phyloP scores from a whole-genome alignment of 2,797 vertebrate genomes.

The Bryconaethiops microstoma region DNA sequence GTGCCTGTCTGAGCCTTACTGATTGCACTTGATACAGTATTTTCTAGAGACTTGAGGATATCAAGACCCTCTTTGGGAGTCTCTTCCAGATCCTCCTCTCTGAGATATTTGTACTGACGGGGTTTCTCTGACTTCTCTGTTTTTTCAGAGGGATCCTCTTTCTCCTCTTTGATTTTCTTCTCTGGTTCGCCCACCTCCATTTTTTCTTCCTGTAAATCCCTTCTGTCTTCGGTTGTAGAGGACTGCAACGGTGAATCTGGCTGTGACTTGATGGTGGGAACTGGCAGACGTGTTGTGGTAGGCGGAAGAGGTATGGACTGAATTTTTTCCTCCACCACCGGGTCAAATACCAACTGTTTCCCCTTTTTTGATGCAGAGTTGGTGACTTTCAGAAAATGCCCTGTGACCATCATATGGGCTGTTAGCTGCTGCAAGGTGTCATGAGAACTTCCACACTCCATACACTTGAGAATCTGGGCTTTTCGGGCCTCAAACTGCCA shows the following conservation, averaged over 20 bases:
- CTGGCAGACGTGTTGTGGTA: slow-evolving; percentile 87
- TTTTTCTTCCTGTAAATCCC: slow-evolving; percentile 76
- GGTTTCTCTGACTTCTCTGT: slow-evolving; percentile 67
- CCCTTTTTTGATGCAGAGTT: slow-evolving; percentile 98
- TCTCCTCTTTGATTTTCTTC: slow-evolving; percentile 92
- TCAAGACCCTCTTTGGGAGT: slow-evolving; percentile 92
- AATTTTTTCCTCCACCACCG: slow-evolving; percentile 92
- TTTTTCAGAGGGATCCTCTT: slow-evolving; percentile 80
- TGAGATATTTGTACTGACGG: slow-evolving; percentile 90
- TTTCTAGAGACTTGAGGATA: slow-evolving; percentile 95
- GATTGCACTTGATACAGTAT: slow-evolving; percentile 96
- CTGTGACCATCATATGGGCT: slow-evolving; percentile 99
- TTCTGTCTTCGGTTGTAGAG: slow-evolving; percentile 79
- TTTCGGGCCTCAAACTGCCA: slow-evolving; percentile 99
- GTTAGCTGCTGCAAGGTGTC: slow-evolving; percentile 98
- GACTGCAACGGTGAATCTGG: slow-evolving; percentile 83
- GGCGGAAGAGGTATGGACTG: slow-evolving; percentile 96
- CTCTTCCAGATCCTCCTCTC: slow-evolving; percentile 95
- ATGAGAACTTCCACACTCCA: slow-evolving; percentile 98
- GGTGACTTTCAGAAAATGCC: slow-evolving; percentile 97
- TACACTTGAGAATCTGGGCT: slow-evolving; percentile 98
- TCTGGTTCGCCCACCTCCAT: slow-evolving; percentile 72
- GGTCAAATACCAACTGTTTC: slow-evolving; percentile 94
- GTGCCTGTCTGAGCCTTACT: slow-evolving; percentile 98
- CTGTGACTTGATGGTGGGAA: slow-evolving; percentile 84